Conservation (phyloP, 2,888 invertebrate genomes). For the Zele albiditarsus region DNA sequence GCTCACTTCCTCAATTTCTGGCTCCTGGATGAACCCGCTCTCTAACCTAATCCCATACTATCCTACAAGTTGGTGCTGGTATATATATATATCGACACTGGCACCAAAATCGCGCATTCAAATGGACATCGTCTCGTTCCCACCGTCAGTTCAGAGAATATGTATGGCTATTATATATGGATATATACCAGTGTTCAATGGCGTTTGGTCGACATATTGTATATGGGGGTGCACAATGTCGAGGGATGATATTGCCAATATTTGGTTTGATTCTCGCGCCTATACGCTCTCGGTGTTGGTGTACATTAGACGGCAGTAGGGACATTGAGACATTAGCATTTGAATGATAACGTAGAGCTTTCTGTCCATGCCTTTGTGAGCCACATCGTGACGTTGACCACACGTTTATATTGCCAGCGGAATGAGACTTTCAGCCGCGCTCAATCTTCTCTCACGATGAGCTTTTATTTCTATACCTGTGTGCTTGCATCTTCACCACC, state of each 20-base stretch:
- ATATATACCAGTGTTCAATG: slow-evolving; percentile 21
- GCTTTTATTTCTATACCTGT: too few species aligned
- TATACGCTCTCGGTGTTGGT: slow-evolving; percentile 37
- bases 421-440: too few species aligned
- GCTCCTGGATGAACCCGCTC: slow-evolving; percentile 54
- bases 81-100: slow-evolving; percentile 56
- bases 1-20: slow-evolving; percentile 33
- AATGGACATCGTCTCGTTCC: slow-evolving; percentile 68
- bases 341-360: slow-evolving; percentile 60
- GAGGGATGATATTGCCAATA: slow-evolving; percentile 71
- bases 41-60: slow-evolving; percentile 65
- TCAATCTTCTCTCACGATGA: too few species aligned
- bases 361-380: slow-evolving; percentile 65
- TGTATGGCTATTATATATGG: not conserved
- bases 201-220: slow-evolving; percentile 26
- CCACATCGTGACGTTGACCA: slow-evolving; percentile 59
- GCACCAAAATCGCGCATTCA: slow-evolving; percentile 67
- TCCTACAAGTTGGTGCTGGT: slow-evolving; percentile 47
- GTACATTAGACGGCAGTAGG: slow-evolving; percentile 63
- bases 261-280: slow-evolving; percentile 71
- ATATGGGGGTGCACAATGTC: slow-evolving; percentile 55
- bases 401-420: slow-evolving; percentile 4
- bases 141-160: slow-evolving; percentile 42
- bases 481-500: not conserved
- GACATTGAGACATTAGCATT: slow-evolving; percentile 65